Evolutionary conservation across 2,113 vertebrate species (phyloP), one percentile per base, ranked within the genome.

Genomic region (Sinosuthora webbiana): DNA sequence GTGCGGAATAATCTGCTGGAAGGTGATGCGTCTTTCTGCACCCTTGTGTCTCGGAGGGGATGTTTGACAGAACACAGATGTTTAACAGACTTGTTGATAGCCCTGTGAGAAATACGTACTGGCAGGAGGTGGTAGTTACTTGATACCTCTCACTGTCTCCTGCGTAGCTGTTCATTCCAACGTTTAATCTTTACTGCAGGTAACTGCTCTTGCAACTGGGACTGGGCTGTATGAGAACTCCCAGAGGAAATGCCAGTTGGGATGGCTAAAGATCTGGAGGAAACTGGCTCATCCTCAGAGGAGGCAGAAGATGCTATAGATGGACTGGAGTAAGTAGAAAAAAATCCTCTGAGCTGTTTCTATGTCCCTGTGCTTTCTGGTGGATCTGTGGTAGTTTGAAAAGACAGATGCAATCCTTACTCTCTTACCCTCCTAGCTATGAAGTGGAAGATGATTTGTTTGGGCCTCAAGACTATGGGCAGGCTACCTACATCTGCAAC

Each of bases 211-310:
- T 97, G 79, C 89, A 83, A 45, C 90, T 27, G 50, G 95, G 79
- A 85, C 57, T 60, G 87, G 84, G 82, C 97, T 98, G 77, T 83
- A 97, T 98, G 98, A 98, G 89, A 98, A 45, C 84, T 87, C n/a
- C 88, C 31, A 62, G 96, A 95, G 97, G 98, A 98, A 95, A 99
- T 99, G 99, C 99, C 98, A 64, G 96, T 98, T 73, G 98, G 98
- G 94, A 98, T 99, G 96, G 98, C 97, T 97, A 97, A 91, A 97
- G 98, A 98, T 93, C 97, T 98, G 94, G 98, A 98, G 79, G 98
- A 98, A 97, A 97, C 93, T 4, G 98, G 97, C 74, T 98, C 98
- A 45, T 98, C 98, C 42, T 98, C 98, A 98, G 75, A 99, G 52
- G 98, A 98, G 67, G 89, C 80, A 20, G 86, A 91, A 27, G 92